These are phyloP conservation scores for Tetanocera ferruginea DNA, from an alignment of 2,888 invertebrate species.

Conservation along the genomic window DNA sequence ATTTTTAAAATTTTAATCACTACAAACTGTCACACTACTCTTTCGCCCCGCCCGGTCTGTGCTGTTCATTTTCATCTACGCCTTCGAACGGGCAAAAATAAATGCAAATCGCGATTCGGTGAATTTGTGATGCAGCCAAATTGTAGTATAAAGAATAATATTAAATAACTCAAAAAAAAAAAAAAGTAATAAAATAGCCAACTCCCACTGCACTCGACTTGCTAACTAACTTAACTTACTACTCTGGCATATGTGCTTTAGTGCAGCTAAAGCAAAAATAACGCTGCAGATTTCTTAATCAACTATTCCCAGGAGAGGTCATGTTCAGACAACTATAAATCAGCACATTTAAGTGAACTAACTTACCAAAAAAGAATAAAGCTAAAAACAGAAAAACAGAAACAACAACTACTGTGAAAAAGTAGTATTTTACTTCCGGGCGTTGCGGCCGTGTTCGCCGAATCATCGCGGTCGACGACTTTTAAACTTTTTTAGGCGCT, in stretches of 20 bases:
- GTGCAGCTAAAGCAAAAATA: too few relatives aligned
- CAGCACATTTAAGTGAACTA: neutral
- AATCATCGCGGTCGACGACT: conserved; percentile 25
- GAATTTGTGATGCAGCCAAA: conserved; percentile 39
- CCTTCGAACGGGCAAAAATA: neutral
- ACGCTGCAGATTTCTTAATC: neutral
- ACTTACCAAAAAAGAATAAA: neutral
- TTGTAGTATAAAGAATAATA: conserved; percentile 40
- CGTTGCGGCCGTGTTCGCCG: conserved; percentile 10
- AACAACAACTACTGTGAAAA: neutral
- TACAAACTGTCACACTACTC: conserved; percentile 12
- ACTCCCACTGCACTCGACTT: neutral
- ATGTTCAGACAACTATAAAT: conserved; percentile 11
- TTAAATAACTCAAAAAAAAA: conserved; percentile 21
- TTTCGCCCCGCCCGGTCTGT: neutral
- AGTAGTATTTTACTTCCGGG: conserved; percentile 11
- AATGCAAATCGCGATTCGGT: too few relatives aligned
- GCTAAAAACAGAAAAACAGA: neutral
- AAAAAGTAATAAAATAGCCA: neutral
- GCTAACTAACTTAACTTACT: neutral
- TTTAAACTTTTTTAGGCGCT: conserved; percentile 26
- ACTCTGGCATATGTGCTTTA: neutral
- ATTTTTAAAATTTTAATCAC: conserved; percentile 3
- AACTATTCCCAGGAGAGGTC: conserved; percentile 30
- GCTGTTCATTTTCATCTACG: conserved; percentile 1